Percentiles rank a stretch among this genome's conserved stretches.
Conservation (phyloP, 2,797 vertebrate genomes). For the Phataginus tetradactyla region DNA sequence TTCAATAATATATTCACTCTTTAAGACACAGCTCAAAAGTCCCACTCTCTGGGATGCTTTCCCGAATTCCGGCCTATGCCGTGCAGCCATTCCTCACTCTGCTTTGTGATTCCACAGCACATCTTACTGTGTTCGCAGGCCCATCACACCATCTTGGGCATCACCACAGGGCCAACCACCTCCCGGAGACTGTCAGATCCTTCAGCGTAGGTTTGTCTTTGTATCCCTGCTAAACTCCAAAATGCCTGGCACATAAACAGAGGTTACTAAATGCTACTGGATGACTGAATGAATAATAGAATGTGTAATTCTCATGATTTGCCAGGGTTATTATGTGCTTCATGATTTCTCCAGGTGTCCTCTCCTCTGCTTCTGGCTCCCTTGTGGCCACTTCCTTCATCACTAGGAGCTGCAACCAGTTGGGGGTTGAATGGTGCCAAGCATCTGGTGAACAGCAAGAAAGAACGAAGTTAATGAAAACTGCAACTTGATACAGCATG, state of each 20-base stretch:
- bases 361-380: not conserved
- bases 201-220: not conserved
- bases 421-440: not conserved
- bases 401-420: not conserved
- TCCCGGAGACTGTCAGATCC: not conserved
- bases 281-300: not conserved
- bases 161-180: not conserved
- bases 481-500: not conserved
- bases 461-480: not conserved
- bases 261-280: not conserved
- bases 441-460: constrained; percentile 10
- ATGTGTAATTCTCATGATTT: not conserved
- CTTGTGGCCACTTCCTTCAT: not conserved
- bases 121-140: not conserved
- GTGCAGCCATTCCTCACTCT: fast-evolving
- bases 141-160: fast-evolving
- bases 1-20: not conserved
- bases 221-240: not conserved
- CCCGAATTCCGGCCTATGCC: no score
- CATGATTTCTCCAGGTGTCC: not conserved
- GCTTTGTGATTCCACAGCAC: not conserved
- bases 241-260: not conserved
- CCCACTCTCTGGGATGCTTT: not conserved
- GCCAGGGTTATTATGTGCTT: not conserved
- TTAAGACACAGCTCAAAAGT: not conserved